Evolutionary conservation across 2,113 vertebrate species (phyloP), one percentile per base, ranked within the genome.

Genomic region (Upupa epops): DNA sequence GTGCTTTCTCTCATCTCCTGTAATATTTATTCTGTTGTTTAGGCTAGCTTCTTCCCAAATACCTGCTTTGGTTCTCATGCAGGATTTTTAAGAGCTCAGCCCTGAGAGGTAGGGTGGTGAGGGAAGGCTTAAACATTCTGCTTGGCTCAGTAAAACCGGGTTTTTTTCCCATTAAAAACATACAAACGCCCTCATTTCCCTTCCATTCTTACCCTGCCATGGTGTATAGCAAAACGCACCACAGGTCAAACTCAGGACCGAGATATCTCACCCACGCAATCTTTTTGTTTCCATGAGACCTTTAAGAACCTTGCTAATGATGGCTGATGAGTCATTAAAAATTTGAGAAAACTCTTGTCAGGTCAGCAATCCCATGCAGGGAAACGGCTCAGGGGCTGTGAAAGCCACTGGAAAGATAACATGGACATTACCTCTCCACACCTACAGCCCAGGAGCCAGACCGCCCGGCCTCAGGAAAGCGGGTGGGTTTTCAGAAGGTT

Each of bases 401-500:
- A 29, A 28, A 7, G 45, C 28, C n/a, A 19, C 16, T 32, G 0
- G 31, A n/a, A 19, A 56, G 61, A 13, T 13, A 2, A 4, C 16
- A 2, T 5, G 8, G 5, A 4, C 2, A 6, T 6, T 13, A 40
- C 64, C 58, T 9, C 25, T 31, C 54, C 59, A 21, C 5, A 32
- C 78, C n/a, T 2, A 5, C 48, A 15, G 71, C 55, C n/a, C 24
- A 2, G 2, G 25, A 8, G 42, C 4, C 26, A 7, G 56, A 24
- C 51, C 13, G 8, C 32, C 32, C 11, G 2, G 45, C 11, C 29
- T 17, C 20, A 0, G 19, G 5, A 13, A 20, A 13, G 26, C 9
- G 2, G 34, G 25, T 3, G 26, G 3, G 4, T 18, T 26, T 34
- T 17, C n/a, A 5, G 60, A 34, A 10, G 16, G 0, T 0, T 0